Evolutionary conservation across 2,797 vertebrate species (phyloP), one percentile per base, ranked within the genome.

Genomic region (Cuniculus paca): DNA sequence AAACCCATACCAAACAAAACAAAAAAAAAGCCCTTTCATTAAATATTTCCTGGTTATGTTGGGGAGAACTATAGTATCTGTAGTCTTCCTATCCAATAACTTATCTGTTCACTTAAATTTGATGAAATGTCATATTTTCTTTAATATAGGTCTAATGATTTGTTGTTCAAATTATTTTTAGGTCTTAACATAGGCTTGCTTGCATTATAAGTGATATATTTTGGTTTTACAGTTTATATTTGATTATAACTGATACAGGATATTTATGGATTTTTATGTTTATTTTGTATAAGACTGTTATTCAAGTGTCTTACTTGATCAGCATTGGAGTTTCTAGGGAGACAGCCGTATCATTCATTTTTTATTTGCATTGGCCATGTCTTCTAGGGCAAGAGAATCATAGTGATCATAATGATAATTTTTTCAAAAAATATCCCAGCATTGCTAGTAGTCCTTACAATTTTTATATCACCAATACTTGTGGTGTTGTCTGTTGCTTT

Each of bases 101-200:
- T 86, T 92, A n/a, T 42, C 12, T 68, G 14, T 81, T 92, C 45
- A 63, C 17, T 97, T 45, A 87, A 28, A 31, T 74, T 88, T 86
- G 68, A 81, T 96, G 82, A 75, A 77, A 42, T 80, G 80, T 88
- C 45, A 77, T 92, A 87, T 13, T 92, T 54, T 72, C 36, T 88
- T 72, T 61, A 70, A 89, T 81, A 78, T 20, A 92, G 20, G 36
- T 68, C 65, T 68, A 79, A 54, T 72, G 5, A 48, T 81, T 85
- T 92, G 39, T 88, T 88, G 36, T 77, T 61, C 68, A 93, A 70
- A 91, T 70, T 88, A 90, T 96, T 91, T 52, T 93, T 85, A 70
- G 31, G 34, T 88, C 72, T 93, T 91, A 80, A 88, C 88, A 88
- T 61, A 58, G 16, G 4, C 81, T 93, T 96, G 34, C 17, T 70